A percentile compares a stretch with the other conserved stretches of the same genome.
These are phyloP conservation scores for Hippocampus comes DNA, from an alignment of 2,113 vertebrate genomes.

Conservation along the genomic window DNA sequence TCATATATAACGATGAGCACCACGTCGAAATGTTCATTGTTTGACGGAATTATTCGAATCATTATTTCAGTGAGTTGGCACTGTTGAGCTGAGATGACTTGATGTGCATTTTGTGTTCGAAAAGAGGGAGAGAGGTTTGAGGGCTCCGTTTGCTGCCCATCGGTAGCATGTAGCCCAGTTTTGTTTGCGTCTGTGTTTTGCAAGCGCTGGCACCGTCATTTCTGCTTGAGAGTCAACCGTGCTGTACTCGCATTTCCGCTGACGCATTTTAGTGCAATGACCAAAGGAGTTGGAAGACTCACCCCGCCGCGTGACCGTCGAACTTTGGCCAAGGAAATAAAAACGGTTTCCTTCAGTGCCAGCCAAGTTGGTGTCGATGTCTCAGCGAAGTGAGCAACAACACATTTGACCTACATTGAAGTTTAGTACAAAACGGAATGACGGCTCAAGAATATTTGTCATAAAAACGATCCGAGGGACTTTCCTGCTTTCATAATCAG, in stretches of 20 bases:
- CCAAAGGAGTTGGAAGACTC: background rate
- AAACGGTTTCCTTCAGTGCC: background rate
- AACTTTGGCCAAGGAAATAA: conserved; percentile 14
- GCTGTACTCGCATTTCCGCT: background rate
- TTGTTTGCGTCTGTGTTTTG: background rate
- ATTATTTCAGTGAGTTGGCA: no score
- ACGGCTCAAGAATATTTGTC: background rate
- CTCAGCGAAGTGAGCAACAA: background rate
- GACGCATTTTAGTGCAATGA: background rate
- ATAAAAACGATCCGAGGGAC: background rate
- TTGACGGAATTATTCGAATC: no score
- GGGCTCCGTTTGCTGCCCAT: no score
- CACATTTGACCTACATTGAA: background rate
- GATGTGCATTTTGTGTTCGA: no score
- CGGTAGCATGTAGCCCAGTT: no score
- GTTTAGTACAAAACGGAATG: background rate
- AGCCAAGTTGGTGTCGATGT: background rate
- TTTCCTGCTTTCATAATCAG: background rate
- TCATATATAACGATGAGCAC: no score
- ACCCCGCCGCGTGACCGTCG: background rate
- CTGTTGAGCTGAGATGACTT: no score
- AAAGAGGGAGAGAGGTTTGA: no score
- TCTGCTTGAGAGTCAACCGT: background rate
- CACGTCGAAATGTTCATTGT: no score
- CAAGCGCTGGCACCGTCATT: background rate